Evolutionary conservation across 2,888 invertebrate species (phyloP).

Genomic region (Sinelater perroti): DNA sequence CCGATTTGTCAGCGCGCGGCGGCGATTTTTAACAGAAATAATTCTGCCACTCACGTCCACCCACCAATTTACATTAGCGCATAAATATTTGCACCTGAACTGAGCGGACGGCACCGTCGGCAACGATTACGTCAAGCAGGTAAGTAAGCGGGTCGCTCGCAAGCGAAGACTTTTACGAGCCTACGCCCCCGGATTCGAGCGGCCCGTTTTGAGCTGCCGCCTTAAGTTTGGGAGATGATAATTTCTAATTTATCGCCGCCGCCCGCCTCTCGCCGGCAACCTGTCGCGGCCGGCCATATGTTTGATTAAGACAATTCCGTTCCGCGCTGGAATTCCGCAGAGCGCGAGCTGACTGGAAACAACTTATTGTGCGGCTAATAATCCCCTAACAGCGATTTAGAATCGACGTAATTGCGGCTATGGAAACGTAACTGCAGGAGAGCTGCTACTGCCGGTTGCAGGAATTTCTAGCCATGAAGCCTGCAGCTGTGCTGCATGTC

Average conservation of each 20-base stretch:
- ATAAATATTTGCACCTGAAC: constrained; percentile 32
- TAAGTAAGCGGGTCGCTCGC: constrained; percentile 17
- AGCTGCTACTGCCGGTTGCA: background rate
- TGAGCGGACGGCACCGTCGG: constrained; percentile 9
- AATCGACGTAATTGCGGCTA: constrained; percentile 27
- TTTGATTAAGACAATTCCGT: constrained; percentile 13
- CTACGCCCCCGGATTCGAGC: constrained; percentile 22
- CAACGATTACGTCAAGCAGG: constrained; percentile 17
- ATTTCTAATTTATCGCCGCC: constrained; percentile 17
- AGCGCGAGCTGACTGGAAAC: constrained; percentile 10
- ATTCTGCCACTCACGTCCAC: too few species aligned
- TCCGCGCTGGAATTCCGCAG: constrained; percentile 6
- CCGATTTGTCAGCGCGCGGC: too few species aligned
- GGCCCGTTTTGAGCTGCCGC: constrained; percentile 16
- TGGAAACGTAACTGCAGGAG: constrained; percentile 18
- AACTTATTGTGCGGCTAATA: constrained; percentile 21
- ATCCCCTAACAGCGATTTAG: constrained; percentile 27
- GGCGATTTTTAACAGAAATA: too few species aligned
- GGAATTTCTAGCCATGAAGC: constrained; percentile 5
- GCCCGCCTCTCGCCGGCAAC: constrained; percentile 1
- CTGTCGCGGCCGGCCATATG: constrained; percentile 1
- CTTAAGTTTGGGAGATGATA: constrained; percentile 9
- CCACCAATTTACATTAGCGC: constrained; percentile 24
- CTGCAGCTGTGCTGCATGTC: constrained; percentile 14
- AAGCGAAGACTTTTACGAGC: constrained; percentile 15